Evolutionary conservation across 2,888 invertebrate genomes (phyloP).

Genomic region (Chelonus formosanus): DNA sequence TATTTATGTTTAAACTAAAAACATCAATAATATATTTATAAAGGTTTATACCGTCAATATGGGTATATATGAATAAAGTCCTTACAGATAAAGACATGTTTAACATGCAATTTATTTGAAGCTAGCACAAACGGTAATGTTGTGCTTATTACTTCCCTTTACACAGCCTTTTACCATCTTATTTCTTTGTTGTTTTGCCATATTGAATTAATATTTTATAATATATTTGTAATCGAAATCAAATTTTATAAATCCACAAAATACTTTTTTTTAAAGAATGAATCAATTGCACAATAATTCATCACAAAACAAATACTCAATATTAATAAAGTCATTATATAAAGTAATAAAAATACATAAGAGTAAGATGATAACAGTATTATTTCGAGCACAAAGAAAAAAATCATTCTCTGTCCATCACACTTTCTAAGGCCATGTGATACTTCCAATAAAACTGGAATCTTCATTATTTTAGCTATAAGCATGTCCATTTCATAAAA

Average conservation of each 20-base stretch:
- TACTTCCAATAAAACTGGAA: constrained; percentile 65
- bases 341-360: neutral
- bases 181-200: constrained; percentile 24
- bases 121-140: constrained; percentile 63
- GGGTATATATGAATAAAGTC: constrained; percentile 51
- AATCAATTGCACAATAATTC: too few relatives aligned
- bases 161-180: constrained; percentile 47
- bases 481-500: constrained; percentile 50
- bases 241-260: too few relatives aligned
- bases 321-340: neutral
- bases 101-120: constrained; percentile 65
- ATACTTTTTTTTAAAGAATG: too few relatives aligned
- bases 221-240: too few relatives aligned
- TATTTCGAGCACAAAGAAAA: constrained; percentile 7
- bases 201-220: too few relatives aligned
- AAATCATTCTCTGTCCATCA: constrained; percentile 26
- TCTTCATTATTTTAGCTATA: constrained; percentile 48
- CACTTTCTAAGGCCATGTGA: constrained; percentile 54
- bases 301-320: too few relatives aligned
- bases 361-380: constrained; percentile 1
- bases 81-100: constrained; percentile 60
- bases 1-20: constrained; percentile 53
- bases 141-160: constrained; percentile 63
- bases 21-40: constrained; percentile 52
- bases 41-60: constrained; percentile 58